A percentile compares a stretch with the other conserved stretches of the same genome.
phyloP scores from a whole-genome alignment of 2,797 vertebrate genomes.

The Betta splendens region DNA sequence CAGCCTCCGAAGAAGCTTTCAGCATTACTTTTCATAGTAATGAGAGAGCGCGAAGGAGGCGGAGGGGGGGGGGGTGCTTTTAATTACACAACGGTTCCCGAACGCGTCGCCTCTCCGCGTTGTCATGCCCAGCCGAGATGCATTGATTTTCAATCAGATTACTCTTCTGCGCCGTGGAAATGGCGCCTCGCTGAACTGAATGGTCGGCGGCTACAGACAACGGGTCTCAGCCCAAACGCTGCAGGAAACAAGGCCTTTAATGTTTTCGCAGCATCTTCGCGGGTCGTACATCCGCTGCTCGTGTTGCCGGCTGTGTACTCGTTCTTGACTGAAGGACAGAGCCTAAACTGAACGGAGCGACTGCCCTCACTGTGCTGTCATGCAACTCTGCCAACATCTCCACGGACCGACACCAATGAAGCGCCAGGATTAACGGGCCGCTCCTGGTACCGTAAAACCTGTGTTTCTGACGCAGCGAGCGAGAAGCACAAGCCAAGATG shows the following conservation, averaged over 20 bases:
- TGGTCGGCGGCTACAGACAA: background rate
- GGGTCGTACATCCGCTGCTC: too few relatives aligned
- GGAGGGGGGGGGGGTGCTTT: background rate
- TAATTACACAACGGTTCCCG: background rate
- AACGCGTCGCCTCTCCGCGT: background rate
- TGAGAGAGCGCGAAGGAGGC: conserved; percentile 6
- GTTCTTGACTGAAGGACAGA: too few relatives aligned
- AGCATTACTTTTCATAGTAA: conserved; percentile 23
- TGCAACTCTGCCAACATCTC: conserved; percentile 54
- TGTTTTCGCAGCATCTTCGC: too few relatives aligned
- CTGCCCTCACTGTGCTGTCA: too few relatives aligned
- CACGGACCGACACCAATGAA: conserved; percentile 44
- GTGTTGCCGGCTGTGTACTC: too few relatives aligned
- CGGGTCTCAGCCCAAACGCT: background rate
- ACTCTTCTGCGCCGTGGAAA: background rate
- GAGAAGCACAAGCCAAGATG: conserved; percentile 29
- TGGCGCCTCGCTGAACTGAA: background rate
- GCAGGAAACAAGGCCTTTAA: too few relatives aligned
- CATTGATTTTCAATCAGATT: too few relatives aligned
- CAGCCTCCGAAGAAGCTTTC: conserved; percentile 10
- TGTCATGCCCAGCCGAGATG: background rate
- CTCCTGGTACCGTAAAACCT: conserved; percentile 60
- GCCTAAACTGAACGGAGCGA: too few relatives aligned
- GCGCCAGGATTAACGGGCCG: conserved; percentile 58
- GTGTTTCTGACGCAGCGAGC: conserved; percentile 54